Conservation (phyloP, 2,797 vertebrate genomes). For the Tokudaia tokunoshimensis region DNA sequence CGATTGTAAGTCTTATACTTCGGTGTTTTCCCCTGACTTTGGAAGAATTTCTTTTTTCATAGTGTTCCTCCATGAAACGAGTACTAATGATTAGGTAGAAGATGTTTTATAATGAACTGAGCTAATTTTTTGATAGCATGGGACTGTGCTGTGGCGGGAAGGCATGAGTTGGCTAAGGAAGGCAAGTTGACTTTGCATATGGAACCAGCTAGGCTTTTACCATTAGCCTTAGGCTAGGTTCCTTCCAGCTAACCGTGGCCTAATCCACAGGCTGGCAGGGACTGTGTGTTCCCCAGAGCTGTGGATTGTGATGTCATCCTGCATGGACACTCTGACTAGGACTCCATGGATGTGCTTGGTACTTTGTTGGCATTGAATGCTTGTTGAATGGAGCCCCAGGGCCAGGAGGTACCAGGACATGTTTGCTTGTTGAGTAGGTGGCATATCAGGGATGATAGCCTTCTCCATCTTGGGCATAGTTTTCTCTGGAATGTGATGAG, state of each 20-base stretch:
- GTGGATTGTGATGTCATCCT: neutral
- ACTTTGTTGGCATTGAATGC: neutral
- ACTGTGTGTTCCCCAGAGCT: neutral
- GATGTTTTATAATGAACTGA: neutral
- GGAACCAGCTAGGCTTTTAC: neutral
- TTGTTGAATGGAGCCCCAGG: neutral
- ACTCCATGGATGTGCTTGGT: neutral
- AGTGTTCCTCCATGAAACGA: neutral
- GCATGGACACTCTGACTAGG: neutral
- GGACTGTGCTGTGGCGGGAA: neutral
- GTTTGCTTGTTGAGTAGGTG: neutral
- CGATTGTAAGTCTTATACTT: neutral
- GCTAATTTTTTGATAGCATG: neutral
- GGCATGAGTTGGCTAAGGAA: neutral
- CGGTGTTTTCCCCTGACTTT: neutral
- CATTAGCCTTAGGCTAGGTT: neutral
- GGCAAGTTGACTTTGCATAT: neutral
- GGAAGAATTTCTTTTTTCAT: slow-evolving; percentile 16
- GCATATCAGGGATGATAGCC: no score
- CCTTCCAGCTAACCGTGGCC: neutral
- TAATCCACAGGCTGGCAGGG: neutral
- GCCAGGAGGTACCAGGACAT: neutral
- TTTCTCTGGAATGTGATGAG: neutral
- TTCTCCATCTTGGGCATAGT: neutral
- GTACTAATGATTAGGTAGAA: neutral